Percentiles rank a stretch among this genome's conserved stretches.
These are phyloP conservation scores for Hirtodrosophila histrioides DNA, from an alignment of 2,888 invertebrate species.

Conservation along the genomic window DNA sequence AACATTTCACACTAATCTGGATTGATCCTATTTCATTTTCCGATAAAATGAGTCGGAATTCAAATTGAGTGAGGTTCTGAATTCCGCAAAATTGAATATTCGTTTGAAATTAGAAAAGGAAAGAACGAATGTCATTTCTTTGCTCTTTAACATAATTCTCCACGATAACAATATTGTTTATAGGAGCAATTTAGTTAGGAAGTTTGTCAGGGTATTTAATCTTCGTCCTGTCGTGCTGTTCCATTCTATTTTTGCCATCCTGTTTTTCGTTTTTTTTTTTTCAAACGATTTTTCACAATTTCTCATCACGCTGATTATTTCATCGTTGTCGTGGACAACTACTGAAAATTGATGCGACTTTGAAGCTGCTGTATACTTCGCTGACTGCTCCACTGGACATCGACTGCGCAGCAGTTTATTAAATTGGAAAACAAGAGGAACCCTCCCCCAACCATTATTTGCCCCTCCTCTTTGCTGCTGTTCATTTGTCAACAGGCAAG, in stretches of 20 bases:
- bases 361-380: constrained; percentile 56
- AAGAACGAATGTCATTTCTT: no score
- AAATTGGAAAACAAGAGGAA: constrained; percentile 68
- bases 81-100: no score
- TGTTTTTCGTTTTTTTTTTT: constrained; percentile 8
- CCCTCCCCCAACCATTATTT: neutral
- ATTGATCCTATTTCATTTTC: no score
- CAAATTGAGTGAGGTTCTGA: no score
- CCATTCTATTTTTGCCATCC: constrained; percentile 7
- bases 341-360: constrained; percentile 70
- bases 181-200: neutral
- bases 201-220: neutral
- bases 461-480: constrained; percentile 4
- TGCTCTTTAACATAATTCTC: no score
- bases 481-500: constrained; percentile 54
- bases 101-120: no score
- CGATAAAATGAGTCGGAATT: no score
- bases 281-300: constrained; percentile 52
- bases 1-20: no score
- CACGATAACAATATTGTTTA: no score
- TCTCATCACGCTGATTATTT: constrained; percentile 50
- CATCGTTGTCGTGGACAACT: constrained; percentile 65
- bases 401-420: constrained; percentile 67
- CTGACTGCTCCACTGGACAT: constrained; percentile 41
- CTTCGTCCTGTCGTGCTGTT: neutral